Percentiles rank a stretch among this genome's conserved stretches.
Conservation (phyloP, 2,113 vertebrate genomes). For the Lucifuga dentata region DNA sequence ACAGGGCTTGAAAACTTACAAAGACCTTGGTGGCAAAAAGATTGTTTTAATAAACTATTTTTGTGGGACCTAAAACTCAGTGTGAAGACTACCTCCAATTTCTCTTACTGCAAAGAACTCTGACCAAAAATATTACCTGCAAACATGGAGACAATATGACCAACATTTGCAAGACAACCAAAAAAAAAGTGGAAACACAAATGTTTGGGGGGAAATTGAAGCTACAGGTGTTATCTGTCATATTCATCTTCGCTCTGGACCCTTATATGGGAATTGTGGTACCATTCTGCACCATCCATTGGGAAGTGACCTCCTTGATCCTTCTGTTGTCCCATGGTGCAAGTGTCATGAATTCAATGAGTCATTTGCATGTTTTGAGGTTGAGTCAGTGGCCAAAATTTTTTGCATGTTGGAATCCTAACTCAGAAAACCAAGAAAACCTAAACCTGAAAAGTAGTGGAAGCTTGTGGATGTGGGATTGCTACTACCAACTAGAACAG, state of each 20-base stretch:
- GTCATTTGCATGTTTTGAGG: conserved; percentile 65
- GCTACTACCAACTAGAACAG: too few species aligned
- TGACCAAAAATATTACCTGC: too few species aligned
- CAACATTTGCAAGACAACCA: too few species aligned
- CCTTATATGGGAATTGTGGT: conserved; percentile 47
- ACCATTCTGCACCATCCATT: conserved; percentile 58
- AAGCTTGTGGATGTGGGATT: conserved; percentile 22
- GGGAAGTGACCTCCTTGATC: conserved; percentile 52
- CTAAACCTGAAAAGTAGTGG: conserved; percentile 36
- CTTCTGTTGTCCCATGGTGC: conserved; percentile 57
- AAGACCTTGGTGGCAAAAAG: too few species aligned
- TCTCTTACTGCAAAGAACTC: too few species aligned
- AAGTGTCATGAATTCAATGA: conserved; percentile 65
- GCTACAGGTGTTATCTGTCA: conserved; percentile 33
- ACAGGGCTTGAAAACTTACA: too few species aligned
- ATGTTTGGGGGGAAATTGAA: conserved; percentile 40
- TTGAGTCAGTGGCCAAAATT: conserved; percentile 56
- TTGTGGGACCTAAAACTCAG: too few species aligned
- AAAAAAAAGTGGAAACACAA: too few species aligned
- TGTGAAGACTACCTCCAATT: too few species aligned
- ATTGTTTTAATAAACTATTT: too few species aligned
- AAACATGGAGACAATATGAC: too few species aligned
- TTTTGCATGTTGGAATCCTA: conserved; percentile 34
- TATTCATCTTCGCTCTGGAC: conserved; percentile 28
- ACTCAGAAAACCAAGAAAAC: conserved; percentile 52